phyloP scores from a whole-genome alignment of 1,140 invertebrate species.

The Coelopa frigida region DNA sequence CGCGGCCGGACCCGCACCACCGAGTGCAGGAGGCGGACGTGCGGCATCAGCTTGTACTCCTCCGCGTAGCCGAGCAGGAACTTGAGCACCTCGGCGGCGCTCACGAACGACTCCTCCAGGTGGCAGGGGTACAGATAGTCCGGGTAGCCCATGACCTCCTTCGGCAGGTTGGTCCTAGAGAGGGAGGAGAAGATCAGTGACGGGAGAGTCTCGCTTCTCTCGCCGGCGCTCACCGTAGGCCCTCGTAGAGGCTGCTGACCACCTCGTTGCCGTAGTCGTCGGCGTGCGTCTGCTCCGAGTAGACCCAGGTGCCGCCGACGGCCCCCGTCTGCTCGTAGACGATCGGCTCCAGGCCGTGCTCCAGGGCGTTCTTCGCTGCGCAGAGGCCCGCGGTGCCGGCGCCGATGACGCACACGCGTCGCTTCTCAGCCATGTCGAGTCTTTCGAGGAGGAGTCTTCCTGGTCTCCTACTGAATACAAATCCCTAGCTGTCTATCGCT shows the following conservation, averaged over 20 bases:
- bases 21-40: constrained; percentile 30
- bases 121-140: constrained; percentile 66
- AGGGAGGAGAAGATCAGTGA: constrained; percentile 12
- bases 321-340: constrained; percentile 63
- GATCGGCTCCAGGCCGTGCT: constrained; percentile 55
- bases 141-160: constrained; percentile 85
- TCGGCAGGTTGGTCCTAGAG: constrained; percentile 80
- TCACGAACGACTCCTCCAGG: constrained; percentile 68
- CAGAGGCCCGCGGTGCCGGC: constrained; percentile 71
- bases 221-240: constrained; percentile 31
- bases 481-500: too few species aligned
- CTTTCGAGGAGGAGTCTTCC: too few species aligned
- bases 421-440: too few species aligned
- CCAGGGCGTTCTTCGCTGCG: constrained; percentile 55
- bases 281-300: constrained; percentile 62
- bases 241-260: constrained; percentile 80
- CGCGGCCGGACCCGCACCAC: constrained; percentile 26
- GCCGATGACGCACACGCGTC: too few species aligned
- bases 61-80: constrained; percentile 76
- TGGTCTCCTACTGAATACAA: too few species aligned
- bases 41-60: constrained; percentile 46
- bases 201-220: constrained; percentile 47
- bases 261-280: constrained; percentile 70
- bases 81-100: constrained; percentile 70
- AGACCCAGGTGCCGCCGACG: constrained; percentile 83